Conservation (phyloP, 2,888 invertebrate genomes). For the Plemyria rubiginata region DNA sequence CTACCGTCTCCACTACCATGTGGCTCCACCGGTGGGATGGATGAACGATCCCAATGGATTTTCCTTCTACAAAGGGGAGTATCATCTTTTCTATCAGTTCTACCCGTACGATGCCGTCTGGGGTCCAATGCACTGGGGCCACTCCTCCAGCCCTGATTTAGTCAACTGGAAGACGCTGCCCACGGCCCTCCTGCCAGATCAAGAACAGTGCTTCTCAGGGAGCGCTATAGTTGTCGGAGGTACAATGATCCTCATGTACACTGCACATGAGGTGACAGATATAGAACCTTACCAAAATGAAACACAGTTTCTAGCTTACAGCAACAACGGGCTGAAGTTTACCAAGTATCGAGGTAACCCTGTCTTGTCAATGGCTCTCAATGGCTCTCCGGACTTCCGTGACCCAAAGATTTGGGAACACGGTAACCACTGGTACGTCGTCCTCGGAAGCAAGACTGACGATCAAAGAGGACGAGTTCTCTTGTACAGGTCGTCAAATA, state of each 20-base stretch:
- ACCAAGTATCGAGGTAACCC: slow-evolving; percentile 73
- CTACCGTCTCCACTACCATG: slow-evolving; percentile 70
- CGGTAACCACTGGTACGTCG: slow-evolving; percentile 70
- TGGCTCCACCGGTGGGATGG: slow-evolving; percentile 79
- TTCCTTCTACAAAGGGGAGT: slow-evolving; percentile 76
- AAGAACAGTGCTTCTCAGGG: slow-evolving; percentile 78
- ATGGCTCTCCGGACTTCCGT: slow-evolving; percentile 74
- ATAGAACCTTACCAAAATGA: slow-evolving; percentile 62
- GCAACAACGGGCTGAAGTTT: slow-evolving; percentile 72
- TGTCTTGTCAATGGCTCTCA: slow-evolving; percentile 63
- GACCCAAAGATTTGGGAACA: slow-evolving; percentile 80
- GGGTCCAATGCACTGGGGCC: slow-evolving; percentile 85
- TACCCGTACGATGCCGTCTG: slow-evolving; percentile 75
- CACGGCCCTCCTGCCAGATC: slow-evolving; percentile 76
- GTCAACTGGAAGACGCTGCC: slow-evolving; percentile 79
- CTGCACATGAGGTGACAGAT: slow-evolving; percentile 57
- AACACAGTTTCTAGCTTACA: slow-evolving; percentile 72
- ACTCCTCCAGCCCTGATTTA: slow-evolving; percentile 73
- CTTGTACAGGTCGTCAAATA: slow-evolving; percentile 70
- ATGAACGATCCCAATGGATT: slow-evolving; percentile 86
- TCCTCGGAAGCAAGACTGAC: slow-evolving; percentile 69
- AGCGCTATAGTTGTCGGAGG: slow-evolving; percentile 72
- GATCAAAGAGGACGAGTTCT: slow-evolving; percentile 68
- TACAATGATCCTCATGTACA: slow-evolving; percentile 69
- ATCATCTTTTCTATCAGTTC: slow-evolving; percentile 83